Evolutionary conservation across 2,113 vertebrate genomes (phyloP), one percentile per base, ranked within the genome.

Genomic region (Gulo gulo): DNA sequence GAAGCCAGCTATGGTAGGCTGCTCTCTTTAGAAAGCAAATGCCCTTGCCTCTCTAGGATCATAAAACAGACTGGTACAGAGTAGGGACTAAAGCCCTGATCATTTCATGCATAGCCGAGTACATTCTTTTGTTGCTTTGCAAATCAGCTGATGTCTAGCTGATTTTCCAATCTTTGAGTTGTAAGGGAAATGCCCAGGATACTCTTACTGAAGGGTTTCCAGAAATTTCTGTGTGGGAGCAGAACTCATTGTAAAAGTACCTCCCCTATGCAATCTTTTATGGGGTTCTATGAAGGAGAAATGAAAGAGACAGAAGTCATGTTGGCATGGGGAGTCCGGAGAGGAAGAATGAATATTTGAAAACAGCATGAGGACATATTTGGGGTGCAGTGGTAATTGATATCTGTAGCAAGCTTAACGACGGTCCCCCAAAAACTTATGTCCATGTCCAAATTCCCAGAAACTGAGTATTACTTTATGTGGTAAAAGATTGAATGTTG

Each of bases 161-260:
- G 47, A 84, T 87, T 88, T 97, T 71, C 34, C 7, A 50, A 4
- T 61, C 34, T 94, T 86, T 65, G 23, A 73, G 11, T 36, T 86
- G 7, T 87, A 81, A 83, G 36, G 69, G 14, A 96, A 95, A 80
- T 36, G 4, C 57, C 29, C 24, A 55, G 18, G 13, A 39, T 55
- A 16, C 2, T 31, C 73, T 74, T 67, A 39, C 36, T 61, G 65
- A 73, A 82, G 36, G 45, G 13, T n/a, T 94, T 96, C 96, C 16
- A 7, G 26, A 91, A 76, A 76, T 90, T 95, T 97, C 91, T 85
- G n/a, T 78, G 61, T 65, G 82, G 55, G 34, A 96, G 24, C 26
- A n/a, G 6, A 63, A 78, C 23, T 57, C 45, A 16, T 7, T 79
- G 47, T 91, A 55, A 29, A 83, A 47, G 21, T 63, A 20, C 16